These are phyloP conservation scores for Trinorchestia longiramus DNA, from an alignment of 1,140 invertebrate genomes.

Conservation along the genomic window DNA sequence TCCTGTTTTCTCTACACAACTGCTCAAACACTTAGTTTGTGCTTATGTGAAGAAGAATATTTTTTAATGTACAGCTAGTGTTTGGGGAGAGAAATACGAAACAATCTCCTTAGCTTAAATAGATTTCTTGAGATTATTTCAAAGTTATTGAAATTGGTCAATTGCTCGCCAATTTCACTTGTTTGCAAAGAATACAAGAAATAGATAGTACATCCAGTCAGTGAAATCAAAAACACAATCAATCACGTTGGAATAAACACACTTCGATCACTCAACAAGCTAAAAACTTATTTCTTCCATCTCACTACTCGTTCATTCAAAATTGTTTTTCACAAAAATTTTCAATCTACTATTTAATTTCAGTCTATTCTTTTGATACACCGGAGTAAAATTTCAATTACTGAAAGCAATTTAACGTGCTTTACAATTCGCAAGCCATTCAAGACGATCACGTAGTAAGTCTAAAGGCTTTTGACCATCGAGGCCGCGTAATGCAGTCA, in stretches of 20 bases:
- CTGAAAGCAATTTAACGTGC: background rate
- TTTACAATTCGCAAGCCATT: background rate
- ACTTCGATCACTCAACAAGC: background rate
- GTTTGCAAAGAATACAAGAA: background rate
- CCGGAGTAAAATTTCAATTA: background rate
- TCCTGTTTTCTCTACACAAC: background rate
- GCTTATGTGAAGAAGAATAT: background rate
- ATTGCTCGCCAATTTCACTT: background rate
- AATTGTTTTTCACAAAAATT: no score
- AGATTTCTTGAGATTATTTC: background rate
- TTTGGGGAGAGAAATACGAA: background rate
- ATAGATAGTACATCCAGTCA: background rate
- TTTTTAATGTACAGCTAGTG: background rate
- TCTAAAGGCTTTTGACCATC: background rate
- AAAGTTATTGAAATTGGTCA: background rate
- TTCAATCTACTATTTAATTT: no score
- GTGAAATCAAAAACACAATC: background rate
- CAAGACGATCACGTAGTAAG: background rate
- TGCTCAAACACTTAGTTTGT: background rate
- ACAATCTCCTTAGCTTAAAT: background rate
- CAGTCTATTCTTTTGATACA: background rate
- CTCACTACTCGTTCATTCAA: no score
- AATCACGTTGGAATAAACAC: background rate
- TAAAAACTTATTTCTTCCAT: background rate
- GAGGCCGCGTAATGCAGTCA: background rate